phyloP scores from a whole-genome alignment of 2,888 invertebrate genomes.

The Andrena bicolor region DNA sequence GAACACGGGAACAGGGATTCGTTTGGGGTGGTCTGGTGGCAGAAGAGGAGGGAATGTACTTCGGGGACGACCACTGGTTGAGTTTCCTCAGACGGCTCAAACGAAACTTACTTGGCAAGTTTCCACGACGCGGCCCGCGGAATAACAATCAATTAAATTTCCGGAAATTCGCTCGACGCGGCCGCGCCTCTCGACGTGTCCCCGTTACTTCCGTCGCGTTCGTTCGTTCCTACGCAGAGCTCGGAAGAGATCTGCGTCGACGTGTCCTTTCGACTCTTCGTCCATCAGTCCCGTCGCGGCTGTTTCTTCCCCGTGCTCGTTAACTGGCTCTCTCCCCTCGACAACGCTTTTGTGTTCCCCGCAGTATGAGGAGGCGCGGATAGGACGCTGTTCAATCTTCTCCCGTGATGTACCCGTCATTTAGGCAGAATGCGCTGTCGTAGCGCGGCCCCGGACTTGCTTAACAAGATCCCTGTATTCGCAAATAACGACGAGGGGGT shows the following conservation, averaged over 20 bases:
- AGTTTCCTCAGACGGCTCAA: constrained; percentile 62
- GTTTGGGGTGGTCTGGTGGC: constrained; percentile 7
- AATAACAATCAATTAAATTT: constrained; percentile 74
- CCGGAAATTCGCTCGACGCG: constrained; percentile 55
- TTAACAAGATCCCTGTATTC: neutral
- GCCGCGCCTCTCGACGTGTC: constrained; percentile 19
- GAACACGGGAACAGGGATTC: constrained; percentile 42
- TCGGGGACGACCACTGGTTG: constrained; percentile 68
- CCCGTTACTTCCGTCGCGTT: neutral
- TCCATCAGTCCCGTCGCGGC: neutral
- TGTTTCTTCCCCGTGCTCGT: neutral
- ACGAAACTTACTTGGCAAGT: constrained; percentile 72
- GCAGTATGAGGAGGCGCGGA: neutral
- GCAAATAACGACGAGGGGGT: neutral
- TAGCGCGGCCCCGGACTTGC: neutral
- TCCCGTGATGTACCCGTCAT: neutral
- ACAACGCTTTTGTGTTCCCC: neutral
- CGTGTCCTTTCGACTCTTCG: neutral
- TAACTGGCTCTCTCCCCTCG: neutral
- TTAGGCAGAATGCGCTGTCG: neutral
- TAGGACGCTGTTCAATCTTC: constrained; percentile 5
- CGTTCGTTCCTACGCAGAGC: neutral
- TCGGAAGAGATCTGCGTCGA: neutral
- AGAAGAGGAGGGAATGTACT: constrained; percentile 9
- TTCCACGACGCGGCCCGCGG: constrained; percentile 61